These are phyloP conservation scores for Trichonephila clavipes DNA, from an alignment of 1,140 invertebrate species.

Conservation along the genomic window DNA sequence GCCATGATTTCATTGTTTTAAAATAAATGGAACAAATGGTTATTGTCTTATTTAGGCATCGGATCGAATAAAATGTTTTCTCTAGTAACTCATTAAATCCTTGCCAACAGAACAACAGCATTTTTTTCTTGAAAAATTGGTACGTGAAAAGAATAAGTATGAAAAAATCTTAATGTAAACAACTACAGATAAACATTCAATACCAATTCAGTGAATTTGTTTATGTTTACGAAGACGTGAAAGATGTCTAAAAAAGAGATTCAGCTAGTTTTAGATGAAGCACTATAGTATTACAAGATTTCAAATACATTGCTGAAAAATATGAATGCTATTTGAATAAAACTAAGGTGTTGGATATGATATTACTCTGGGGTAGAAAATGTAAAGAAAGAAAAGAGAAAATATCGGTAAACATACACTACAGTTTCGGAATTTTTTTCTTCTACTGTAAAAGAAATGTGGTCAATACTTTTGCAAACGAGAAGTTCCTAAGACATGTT, in stretches of 20 bases:
- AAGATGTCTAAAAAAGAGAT: background rate
- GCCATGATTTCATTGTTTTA: too few species aligned
- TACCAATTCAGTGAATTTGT: background rate
- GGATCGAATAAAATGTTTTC: too few species aligned
- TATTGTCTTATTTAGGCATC: too few species aligned
- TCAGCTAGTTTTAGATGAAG: constrained; percentile 12
- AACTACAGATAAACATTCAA: too few species aligned
- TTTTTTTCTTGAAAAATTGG: too few species aligned
- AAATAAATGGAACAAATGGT: too few species aligned
- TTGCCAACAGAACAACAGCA: too few species aligned
- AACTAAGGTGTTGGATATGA: constrained; percentile 30
- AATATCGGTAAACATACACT: constrained; percentile 65
- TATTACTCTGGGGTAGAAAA: constrained; percentile 24
- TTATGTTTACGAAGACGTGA: background rate
- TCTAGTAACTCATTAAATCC: too few species aligned
- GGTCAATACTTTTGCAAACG: constrained; percentile 57
- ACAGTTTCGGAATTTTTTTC: background rate
- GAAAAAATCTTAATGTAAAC: too few species aligned
- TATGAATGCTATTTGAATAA: constrained; percentile 60
- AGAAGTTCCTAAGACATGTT: constrained; percentile 37
- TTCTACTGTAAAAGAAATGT: constrained; percentile 18
- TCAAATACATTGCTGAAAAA: constrained; percentile 19
- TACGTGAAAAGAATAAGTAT: too few species aligned
- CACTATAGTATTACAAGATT: background rate
- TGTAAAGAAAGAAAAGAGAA: constrained; percentile 16